phyloP scores from a whole-genome alignment of 1,140 invertebrate genomes.

The Bombus waltoni region DNA sequence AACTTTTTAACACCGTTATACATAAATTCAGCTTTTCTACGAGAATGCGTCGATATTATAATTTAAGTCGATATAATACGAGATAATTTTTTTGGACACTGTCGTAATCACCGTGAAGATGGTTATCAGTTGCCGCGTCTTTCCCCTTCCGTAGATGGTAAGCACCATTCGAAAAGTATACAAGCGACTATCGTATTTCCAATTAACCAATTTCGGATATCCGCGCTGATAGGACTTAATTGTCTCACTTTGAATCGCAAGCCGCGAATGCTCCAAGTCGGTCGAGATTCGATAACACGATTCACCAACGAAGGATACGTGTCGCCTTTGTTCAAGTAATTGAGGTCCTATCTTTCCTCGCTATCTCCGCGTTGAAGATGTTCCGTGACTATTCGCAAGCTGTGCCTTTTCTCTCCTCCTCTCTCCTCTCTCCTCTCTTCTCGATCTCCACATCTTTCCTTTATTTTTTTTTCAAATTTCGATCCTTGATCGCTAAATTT shows the following conservation, averaged over 20 bases:
- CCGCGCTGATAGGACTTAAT: constrained; percentile 37
- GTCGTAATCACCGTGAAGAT: not conserved
- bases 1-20: too few relatives aligned
- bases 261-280: constrained; percentile 21
- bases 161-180: not conserved
- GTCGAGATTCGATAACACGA: constrained; percentile 58
- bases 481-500: not conserved
- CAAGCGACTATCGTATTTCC: constrained; percentile 32
- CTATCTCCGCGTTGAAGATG: constrained; percentile 32
- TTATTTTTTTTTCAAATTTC: not conserved
- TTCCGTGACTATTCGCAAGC: not conserved
- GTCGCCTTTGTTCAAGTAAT: constrained; percentile 62
- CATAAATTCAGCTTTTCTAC: not conserved
- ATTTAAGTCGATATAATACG: not conserved
- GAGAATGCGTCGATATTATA: not conserved
- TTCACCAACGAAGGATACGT: constrained; percentile 60
- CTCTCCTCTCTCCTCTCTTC: not conserved
- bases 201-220: constrained; percentile 58
- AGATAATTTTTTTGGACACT: not conserved
- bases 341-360: constrained; percentile 33
- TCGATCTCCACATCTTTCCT: not conserved
- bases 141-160: not conserved
- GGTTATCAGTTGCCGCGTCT: not conserved
- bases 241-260: constrained; percentile 52
- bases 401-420: not conserved